Evolutionary conservation across 2,113 vertebrate species (phyloP).

Genomic region (Scomber japonicus): DNA sequence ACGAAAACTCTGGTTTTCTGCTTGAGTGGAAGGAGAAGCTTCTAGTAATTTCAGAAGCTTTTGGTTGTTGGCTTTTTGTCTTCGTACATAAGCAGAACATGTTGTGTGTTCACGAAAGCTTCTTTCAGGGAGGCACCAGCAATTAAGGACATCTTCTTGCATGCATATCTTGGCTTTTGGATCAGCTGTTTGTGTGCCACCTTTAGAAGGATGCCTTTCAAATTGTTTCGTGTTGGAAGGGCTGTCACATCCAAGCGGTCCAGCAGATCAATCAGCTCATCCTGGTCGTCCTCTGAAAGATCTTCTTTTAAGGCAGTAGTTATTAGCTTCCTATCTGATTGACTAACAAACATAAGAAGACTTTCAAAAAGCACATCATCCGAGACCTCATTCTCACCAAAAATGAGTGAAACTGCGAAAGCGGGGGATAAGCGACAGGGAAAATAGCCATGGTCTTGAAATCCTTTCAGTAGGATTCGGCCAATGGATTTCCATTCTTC

Average conservation of each 20-base stretch:
- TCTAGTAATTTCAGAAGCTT: conserved; percentile 45
- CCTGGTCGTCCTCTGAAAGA: conserved; percentile 30
- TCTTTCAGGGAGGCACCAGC: conserved; percentile 21
- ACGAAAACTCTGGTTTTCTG: conserved; percentile 48
- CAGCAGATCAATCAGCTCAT: conserved; percentile 43
- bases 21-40: conserved; percentile 43
- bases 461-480: conserved; percentile 52
- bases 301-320: conserved; percentile 31
- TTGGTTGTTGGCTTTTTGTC: conserved; percentile 49
- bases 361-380: conserved; percentile 36
- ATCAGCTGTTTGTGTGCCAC: conserved; percentile 60
- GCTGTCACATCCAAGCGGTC: conserved; percentile 38
- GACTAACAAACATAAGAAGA: conserved; percentile 37
- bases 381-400: conserved; percentile 24
- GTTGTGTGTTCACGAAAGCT: conserved; percentile 16
- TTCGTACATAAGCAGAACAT: conserved; percentile 37
- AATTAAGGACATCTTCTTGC: conserved; percentile 37
- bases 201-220: conserved; percentile 53
- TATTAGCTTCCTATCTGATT: conserved; percentile 41
- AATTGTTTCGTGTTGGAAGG: conserved; percentile 37
- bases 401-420: conserved; percentile 32
- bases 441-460: conserved; percentile 47
- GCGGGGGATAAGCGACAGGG: conserved; percentile 27
- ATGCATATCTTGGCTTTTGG: conserved; percentile 52
- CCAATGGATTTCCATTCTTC: conserved; percentile 61